Evolutionary conservation across 2,888 invertebrate genomes (phyloP), one percentile per base, ranked within the genome.

Genomic region (Drosophila cyrtoloma): DNA sequence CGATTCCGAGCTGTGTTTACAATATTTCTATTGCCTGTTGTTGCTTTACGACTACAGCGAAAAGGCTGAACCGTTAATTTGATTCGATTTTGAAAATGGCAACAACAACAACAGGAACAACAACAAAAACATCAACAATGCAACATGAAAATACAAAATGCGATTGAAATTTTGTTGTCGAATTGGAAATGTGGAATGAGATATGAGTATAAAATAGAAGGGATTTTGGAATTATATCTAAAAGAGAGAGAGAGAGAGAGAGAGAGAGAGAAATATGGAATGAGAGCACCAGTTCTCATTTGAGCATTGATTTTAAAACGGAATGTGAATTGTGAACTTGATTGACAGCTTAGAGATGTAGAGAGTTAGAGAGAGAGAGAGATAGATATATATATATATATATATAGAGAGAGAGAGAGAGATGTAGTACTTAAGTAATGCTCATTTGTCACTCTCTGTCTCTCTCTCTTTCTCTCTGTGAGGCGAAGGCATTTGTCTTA

Each of bases 21-120:
- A 90, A 84, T 90, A 90, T 86, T 86, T 90, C 84, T 89, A 90
- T 90, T 85, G 90, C 77, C 79, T 64, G 68, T 65, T 76, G 82
- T 76, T 82, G 79, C 71, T 86, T 79, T 77, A 91, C 84, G 84
- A 90, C 67, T 84, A 84, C 89, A 89, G 75, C 87, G 68, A 89
- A 89, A 91, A 81, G 89, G 89, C 86, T 68, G 91, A 47, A 84
- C 91, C 81, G 74, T 83, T 86, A 86, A 86, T 86, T 86, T 78
- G 85, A 86, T 86, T 86, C 89, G 84, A 89, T 90, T 86, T 86
- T 74, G 75, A 86, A 81, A 88, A 88, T 84, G 75, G 78, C 81
- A 79, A 77, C 85, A 72, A 61, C 80, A 78, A 76, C 35, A 35
- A 33, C 78, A 79, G 65, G 32, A 32, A 30, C 78, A 79, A 71